Percentiles rank a stretch among this genome's conserved stretches.
Conservation (phyloP, 2,113 vertebrate species). For the Taurulus bubalis region DNA sequence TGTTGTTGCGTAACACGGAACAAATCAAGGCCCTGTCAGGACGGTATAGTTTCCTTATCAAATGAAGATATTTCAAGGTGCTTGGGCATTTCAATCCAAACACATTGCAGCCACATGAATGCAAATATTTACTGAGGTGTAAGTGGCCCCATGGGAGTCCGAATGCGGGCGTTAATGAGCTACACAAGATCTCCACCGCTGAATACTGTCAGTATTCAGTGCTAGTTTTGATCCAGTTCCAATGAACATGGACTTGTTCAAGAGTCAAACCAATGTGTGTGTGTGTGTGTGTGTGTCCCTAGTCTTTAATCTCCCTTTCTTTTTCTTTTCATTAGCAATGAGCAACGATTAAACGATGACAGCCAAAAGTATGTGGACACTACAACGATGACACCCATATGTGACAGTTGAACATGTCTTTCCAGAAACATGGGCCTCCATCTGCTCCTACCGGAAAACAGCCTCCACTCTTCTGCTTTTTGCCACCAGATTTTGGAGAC, state of each 20-base stretch:
- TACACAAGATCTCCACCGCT: background rate
- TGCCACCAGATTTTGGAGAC: background rate
- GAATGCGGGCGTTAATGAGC: slow-evolving; percentile 2
- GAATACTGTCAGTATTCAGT: background rate
- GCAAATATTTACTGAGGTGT: slow-evolving; percentile 21
- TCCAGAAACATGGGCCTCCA: background rate
- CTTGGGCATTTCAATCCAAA: background rate
- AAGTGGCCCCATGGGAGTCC: background rate
- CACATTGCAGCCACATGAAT: background rate
- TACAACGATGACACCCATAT: background rate
- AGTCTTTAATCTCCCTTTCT: background rate
- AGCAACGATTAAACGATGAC: background rate
- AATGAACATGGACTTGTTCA: background rate
- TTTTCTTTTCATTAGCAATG: background rate
- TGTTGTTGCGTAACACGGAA: background rate
- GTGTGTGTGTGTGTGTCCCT: no score
- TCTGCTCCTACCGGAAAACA: background rate
- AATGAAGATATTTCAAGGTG: background rate
- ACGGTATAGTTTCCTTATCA: background rate
- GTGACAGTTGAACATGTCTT: background rate
- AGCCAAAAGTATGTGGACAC: background rate
- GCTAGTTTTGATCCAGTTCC: background rate
- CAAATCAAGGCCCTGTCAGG: background rate
- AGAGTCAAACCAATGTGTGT: background rate
- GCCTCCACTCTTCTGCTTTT: background rate